Evolutionary conservation across 2,888 invertebrate species (phyloP).

Genomic region (Zaprionus bogoriensis): DNA sequence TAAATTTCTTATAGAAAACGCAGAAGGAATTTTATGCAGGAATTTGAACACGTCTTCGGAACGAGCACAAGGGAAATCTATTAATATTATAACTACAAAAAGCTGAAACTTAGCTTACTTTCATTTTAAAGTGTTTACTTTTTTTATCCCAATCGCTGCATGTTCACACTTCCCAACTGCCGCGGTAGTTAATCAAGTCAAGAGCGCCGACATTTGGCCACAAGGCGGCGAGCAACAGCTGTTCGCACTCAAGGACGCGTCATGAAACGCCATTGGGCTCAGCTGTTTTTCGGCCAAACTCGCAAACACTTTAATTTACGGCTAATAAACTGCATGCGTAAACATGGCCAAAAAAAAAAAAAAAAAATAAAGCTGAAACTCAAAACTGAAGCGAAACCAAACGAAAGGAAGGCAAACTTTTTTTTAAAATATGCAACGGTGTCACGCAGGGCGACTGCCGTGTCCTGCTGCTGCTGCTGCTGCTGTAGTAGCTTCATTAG

Average conservation of each 20-base stretch:
- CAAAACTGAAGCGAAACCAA: background rate
- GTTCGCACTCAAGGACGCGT: slow-evolving; percentile 27
- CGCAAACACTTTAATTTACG: slow-evolving; percentile 62
- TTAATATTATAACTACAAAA: too few relatives aligned
- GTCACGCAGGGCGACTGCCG: slow-evolving; percentile 23
- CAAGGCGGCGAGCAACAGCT: background rate
- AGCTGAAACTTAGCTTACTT: too few relatives aligned
- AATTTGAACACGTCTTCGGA: too few relatives aligned
- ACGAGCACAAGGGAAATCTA: too few relatives aligned
- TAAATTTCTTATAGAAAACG: too few relatives aligned
- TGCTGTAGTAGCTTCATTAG: slow-evolving; percentile 58
- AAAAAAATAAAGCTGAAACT: too few relatives aligned
- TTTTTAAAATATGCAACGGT: slow-evolving; percentile 74
- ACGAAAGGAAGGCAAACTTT: slow-evolving; percentile 46
- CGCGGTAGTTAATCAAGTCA: slow-evolving; percentile 1
- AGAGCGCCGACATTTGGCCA: background rate
- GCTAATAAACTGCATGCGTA: slow-evolving; percentile 68
- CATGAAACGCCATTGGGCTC: slow-evolving; percentile 53
- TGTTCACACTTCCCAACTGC: too few relatives aligned
- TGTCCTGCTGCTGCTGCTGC: background rate
- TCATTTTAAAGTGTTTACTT: too few relatives aligned
- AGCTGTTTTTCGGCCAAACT: slow-evolving; percentile 55
- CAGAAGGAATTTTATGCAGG: too few relatives aligned
- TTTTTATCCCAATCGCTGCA: too few relatives aligned
- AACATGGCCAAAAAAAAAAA: slow-evolving; percentile 31